Evolutionary conservation across 2,797 vertebrate species (phyloP), one percentile per base, ranked within the genome.

Genomic region (Aselliscus stoliczkanus): DNA sequence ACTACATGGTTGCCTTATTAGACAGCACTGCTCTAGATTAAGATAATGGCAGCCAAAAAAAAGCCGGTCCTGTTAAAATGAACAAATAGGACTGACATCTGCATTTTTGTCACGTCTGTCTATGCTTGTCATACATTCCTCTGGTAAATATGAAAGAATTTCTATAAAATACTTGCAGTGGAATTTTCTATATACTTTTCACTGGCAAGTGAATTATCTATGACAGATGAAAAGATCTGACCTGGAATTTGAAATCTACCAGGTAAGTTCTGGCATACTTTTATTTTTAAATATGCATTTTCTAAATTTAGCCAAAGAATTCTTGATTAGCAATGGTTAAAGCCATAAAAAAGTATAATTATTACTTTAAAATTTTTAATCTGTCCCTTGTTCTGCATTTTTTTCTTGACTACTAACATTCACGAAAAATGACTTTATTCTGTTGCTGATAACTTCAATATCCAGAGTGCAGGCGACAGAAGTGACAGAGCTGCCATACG

Each of bases 1-100:
- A 47, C 86, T 82, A 75, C 83, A 67, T 86, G 77, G 44, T 96
- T 80, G 60, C 52, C 42, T 7, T 90, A 79, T 88, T 79, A 76
- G 60, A 85, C 2, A 4, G 10, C 12, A 17, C 58, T 85, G 39
- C 12, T 94, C 62, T 82, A 20, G 34, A 65, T 65, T 54, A 86
- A 79, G 56, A 82, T 31, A 69, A 60, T 54, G 20, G 11, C 37
- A 67, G 50, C 87, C n/a, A 87, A 39, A 81, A 79, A 52, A 82
- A 75, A 42, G 15, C 47, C 15, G 67, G 62, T 67, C 29, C 47
- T 20, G 44, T 54, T 83, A n/a, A 58, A 69, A 44, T 42, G n/a
- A 50, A 67, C 95, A 90, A 18, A 17, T 10, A 21, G 29, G 64
- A 14, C 60, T 2, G 27, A 4, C 4, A 7, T 2, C 11, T 58